phyloP scores from a whole-genome alignment of 2,113 vertebrate genomes.

The Calidris pygmaea region DNA sequence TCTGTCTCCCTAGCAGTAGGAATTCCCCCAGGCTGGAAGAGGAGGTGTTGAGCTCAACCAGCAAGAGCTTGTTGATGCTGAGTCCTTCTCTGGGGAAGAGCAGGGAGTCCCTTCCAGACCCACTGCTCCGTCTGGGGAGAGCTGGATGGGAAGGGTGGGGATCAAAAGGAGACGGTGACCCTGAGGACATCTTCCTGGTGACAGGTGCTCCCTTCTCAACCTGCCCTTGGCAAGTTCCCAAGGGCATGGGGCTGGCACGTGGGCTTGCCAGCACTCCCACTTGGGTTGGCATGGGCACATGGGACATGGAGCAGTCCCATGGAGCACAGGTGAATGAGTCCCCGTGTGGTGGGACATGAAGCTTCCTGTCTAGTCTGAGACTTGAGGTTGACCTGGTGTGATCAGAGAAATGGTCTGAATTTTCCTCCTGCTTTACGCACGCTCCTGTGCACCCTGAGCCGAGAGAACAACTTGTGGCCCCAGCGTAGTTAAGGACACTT shows the following conservation, averaged over 20 bases:
- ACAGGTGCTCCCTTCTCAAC: neutral
- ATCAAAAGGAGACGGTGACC: neutral
- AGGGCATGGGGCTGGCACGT: fast-evolving
- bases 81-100: neutral
- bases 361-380: neutral
- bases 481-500: neutral
- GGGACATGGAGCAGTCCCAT: neutral
- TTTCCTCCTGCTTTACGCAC: neutral
- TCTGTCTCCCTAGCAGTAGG: neutral
- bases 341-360: fast-evolving
- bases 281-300: fast-evolving
- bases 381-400: neutral
- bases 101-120: neutral
- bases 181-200: neutral
- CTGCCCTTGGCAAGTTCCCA: neutral
- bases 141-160: neutral
- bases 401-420: neutral
- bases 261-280: neutral
- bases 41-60: neutral
- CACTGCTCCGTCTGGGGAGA: fast-evolving
- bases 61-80: neutral
- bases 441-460: neutral
- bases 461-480: neutral
- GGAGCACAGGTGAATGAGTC: neutral
- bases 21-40: neutral